Evolutionary conservation across 2,797 vertebrate genomes (phyloP).

Genomic region (Carcharodon carcharias): DNA sequence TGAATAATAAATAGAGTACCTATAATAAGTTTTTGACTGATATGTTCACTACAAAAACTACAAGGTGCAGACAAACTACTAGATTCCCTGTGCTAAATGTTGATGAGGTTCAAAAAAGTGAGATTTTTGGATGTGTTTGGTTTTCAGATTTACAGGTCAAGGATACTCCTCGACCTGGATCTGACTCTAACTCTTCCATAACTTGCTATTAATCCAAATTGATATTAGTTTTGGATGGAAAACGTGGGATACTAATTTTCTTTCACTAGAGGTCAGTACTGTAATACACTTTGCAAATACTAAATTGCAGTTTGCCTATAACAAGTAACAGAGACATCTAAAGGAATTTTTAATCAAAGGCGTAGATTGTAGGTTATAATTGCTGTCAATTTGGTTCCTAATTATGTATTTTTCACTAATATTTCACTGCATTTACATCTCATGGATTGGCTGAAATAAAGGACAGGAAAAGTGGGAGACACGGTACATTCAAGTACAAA

Average conservation of each 20-base stretch:
- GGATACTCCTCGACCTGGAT: no score
- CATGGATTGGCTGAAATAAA: neutral
- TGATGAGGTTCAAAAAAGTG: no score
- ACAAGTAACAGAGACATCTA: neutral
- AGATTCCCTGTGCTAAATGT: no score
- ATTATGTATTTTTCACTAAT: neutral
- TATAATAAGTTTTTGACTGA: no score
- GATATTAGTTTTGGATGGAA: neutral
- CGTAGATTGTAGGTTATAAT: neutral
- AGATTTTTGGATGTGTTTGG: no score
- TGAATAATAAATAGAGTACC: neutral
- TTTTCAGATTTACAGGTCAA: no score
- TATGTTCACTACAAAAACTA: no score
- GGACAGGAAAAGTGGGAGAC: neutral
- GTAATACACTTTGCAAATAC: neutral
- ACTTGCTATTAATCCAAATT: neutral
- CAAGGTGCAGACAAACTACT: no score
- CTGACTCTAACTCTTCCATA: neutral
- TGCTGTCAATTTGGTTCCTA: neutral
- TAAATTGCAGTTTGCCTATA: neutral
- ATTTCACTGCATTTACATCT: neutral
- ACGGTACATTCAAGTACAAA: neutral
- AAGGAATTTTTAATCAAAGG: neutral
- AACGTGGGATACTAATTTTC: neutral
- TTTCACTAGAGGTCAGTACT: constrained; percentile 30